Percentiles rank a stretch among this genome's conserved stretches.
phyloP scores from a whole-genome alignment of 2,113 vertebrate species.

The Ahaetulla prasina region DNA sequence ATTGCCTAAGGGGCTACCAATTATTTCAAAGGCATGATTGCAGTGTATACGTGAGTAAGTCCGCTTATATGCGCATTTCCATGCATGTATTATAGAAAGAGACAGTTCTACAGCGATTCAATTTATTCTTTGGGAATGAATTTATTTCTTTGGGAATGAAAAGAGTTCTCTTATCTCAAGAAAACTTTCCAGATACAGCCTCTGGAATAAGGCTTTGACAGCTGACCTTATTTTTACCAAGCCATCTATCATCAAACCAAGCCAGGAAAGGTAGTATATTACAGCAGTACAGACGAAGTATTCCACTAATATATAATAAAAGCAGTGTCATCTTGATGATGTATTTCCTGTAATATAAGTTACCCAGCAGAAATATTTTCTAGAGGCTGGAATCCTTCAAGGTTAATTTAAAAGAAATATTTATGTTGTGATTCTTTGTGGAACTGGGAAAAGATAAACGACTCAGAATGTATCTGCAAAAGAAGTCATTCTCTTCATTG shows the following conservation, averaged over 20 bases:
- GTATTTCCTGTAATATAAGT: conserved; percentile 17
- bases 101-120: background rate
- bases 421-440: conserved; percentile 36
- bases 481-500: background rate
- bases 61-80: background rate
- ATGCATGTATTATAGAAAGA: background rate
- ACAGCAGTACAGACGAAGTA: conserved; percentile 33
- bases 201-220: conserved; percentile 46
- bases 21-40: background rate
- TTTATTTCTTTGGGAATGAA: conserved; percentile 41
- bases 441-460: background rate
- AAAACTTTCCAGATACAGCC: conserved; percentile 30
- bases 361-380: conserved; percentile 14
- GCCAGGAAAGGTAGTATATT: conserved; percentile 22
- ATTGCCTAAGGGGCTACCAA: background rate
- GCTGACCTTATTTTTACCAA: conserved; percentile 53
- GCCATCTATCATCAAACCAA: conserved; percentile 47
- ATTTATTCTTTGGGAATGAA: conserved; percentile 34
- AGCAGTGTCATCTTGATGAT: conserved; percentile 21
- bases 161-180: conserved; percentile 24
- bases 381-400: background rate
- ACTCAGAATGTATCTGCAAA: background rate
- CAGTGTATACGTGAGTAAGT: background rate
- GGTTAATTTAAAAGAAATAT: conserved; percentile 40
- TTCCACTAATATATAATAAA: conserved; percentile 26